phyloP scores from a whole-genome alignment of 2,888 invertebrate species.

The Ormyrus thymus region DNA sequence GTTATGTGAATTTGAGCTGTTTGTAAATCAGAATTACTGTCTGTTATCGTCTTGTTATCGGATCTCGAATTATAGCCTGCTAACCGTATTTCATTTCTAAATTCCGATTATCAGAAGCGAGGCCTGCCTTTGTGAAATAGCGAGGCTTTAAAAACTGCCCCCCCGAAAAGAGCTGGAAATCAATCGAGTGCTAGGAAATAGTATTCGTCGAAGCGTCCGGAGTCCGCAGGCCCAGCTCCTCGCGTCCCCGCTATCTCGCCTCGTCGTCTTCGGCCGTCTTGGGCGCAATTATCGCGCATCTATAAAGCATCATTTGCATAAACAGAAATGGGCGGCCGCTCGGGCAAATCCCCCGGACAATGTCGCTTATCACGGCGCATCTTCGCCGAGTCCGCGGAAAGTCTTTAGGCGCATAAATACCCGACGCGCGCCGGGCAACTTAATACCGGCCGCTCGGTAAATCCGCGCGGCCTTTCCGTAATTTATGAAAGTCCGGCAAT shows the following conservation, averaged over 20 bases:
- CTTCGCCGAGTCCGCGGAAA: slow-evolving; percentile 37
- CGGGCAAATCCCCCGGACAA: slow-evolving; percentile 33
- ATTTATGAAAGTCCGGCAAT: slow-evolving; percentile 69
- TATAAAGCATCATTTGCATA: slow-evolving; percentile 46
- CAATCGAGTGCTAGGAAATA: neutral
- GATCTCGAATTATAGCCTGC: neutral
- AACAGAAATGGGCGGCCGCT: slow-evolving; percentile 34
- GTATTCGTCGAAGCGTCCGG: slow-evolving; percentile 17
- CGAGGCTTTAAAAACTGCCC: no score
- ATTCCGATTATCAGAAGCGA: no score
- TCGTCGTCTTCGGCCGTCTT: slow-evolving; percentile 11
- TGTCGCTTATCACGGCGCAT: slow-evolving; percentile 51
- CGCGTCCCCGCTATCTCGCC: slow-evolving; percentile 5
- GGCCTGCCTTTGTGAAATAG: no score
- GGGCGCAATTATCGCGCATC: slow-evolving; percentile 49
- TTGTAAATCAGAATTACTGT: slow-evolving; percentile 27
- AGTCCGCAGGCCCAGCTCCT: neutral
- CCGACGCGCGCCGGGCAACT: slow-evolving; percentile 22
- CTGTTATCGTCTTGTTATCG: neutral
- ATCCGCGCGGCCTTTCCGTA: slow-evolving; percentile 59
- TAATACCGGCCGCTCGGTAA: slow-evolving; percentile 54
- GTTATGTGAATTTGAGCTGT: slow-evolving; percentile 27
- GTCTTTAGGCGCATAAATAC: slow-evolving; percentile 36
- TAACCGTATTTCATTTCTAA: no score
- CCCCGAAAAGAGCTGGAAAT: no score